phyloP scores from a whole-genome alignment of 1,140 invertebrate species.

The Drosophila nikananu region DNA sequence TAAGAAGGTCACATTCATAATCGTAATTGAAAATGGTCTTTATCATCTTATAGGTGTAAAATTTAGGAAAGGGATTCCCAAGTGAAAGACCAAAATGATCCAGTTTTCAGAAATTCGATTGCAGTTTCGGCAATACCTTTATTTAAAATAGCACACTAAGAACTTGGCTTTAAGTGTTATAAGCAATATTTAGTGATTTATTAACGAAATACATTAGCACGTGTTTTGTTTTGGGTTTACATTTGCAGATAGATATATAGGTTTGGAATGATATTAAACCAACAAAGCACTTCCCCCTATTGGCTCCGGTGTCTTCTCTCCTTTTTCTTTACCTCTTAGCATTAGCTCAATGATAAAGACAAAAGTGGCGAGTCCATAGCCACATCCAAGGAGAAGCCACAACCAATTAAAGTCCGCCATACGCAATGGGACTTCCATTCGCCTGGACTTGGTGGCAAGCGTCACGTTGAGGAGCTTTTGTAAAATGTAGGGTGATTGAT shows the following conservation, averaged over 20 bases:
- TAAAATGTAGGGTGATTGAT: not conserved
- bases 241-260: not conserved
- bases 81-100: too few relatives aligned
- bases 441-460: too few relatives aligned
- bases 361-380: slow-evolving; percentile 16
- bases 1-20: not conserved
- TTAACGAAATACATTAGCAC: too few relatives aligned
- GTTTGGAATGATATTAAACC: not conserved
- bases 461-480: not conserved
- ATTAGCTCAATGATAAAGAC: slow-evolving; percentile 22
- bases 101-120: too few relatives aligned
- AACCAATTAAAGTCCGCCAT: slow-evolving; percentile 11
- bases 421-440: not conserved
- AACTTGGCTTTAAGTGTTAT: too few relatives aligned
- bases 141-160: too few relatives aligned
- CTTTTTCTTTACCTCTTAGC: not conserved
- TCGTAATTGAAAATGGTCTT: too few relatives aligned
- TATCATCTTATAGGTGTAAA: too few relatives aligned
- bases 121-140: too few relatives aligned
- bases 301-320: too few relatives aligned
- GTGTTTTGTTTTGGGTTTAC: too few relatives aligned
- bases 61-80: too few relatives aligned
- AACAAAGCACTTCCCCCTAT: not conserved
- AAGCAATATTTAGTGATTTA: not conserved
- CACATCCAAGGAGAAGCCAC: slow-evolving; percentile 21